Conservation (phyloP, 2,113 vertebrate genomes). For the Triplophysa siluroides region DNA sequence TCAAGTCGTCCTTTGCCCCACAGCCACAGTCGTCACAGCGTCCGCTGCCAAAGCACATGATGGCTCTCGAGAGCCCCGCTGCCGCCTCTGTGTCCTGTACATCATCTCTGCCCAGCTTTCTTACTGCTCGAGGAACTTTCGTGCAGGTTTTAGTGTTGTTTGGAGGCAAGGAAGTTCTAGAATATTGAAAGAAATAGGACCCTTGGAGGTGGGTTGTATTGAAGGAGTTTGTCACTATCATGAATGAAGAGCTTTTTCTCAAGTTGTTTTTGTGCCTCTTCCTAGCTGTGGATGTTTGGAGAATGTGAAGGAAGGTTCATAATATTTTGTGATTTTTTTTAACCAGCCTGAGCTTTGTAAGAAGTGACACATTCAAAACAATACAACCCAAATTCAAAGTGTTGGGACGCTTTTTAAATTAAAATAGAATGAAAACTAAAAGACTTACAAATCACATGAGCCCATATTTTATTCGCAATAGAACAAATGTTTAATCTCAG, state of each 20-base stretch:
- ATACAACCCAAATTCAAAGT: no score
- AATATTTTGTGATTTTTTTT: no score
- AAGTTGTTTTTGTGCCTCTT: no score
- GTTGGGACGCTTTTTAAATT: no score
- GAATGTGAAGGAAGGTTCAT: no score
- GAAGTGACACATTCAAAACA: no score
- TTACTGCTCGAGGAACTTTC: conserved; percentile 32
- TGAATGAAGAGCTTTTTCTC: background rate
- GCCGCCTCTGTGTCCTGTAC: conserved; percentile 31
- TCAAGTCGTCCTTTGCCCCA: conserved; percentile 34
- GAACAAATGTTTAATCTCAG: no score
- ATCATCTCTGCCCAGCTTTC: conserved; percentile 25
- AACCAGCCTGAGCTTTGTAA: no score
- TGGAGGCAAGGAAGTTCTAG: background rate
- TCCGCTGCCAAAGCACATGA: conserved; percentile 21
- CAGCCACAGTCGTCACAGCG: conserved; percentile 23
- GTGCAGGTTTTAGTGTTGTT: background rate
- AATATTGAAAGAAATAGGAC: background rate
- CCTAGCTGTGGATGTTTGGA: no score
- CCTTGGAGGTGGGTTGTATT: background rate
- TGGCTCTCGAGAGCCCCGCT: conserved; percentile 18
- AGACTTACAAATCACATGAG: no score
- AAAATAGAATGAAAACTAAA: no score
- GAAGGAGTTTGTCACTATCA: background rate
- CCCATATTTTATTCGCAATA: no score